These are phyloP conservation scores for Cyprinodon variegatus DNA, from an alignment of 2,113 vertebrate species.

Conservation along the genomic window DNA sequence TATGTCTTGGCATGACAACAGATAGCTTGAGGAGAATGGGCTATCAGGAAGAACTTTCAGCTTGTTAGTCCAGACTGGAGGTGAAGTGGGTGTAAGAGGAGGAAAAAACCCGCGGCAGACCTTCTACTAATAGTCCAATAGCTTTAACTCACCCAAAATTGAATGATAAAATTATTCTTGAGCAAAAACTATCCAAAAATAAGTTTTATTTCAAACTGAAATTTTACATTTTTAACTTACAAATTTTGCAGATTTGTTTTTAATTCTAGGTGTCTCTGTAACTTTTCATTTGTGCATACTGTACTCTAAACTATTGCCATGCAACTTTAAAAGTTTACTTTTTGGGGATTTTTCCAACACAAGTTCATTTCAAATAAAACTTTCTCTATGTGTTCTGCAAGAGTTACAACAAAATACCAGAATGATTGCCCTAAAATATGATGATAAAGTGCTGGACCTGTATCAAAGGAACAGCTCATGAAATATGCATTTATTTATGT, in stretches of 20 bases:
- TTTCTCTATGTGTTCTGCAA: not conserved
- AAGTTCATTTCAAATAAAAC: not conserved
- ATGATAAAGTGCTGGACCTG: not conserved
- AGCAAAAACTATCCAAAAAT: conserved; percentile 51
- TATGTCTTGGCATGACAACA: conserved; percentile 56
- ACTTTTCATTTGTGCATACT: not conserved
- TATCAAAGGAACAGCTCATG: not conserved
- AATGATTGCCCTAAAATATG: not conserved
- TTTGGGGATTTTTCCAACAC: not conserved
- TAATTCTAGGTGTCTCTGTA: not conserved
- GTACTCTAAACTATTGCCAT: not conserved
- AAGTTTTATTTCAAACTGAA: conserved; percentile 36
- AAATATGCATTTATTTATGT: not conserved
- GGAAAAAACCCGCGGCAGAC: conserved; percentile 53
- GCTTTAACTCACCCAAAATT: conserved; percentile 48
- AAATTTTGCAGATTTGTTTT: not conserved
- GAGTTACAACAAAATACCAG: not conserved
- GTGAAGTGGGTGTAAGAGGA: conserved; percentile 52
- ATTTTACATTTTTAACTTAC: conserved; percentile 13
- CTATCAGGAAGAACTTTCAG: conserved; percentile 61
- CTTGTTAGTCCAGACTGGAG: conserved; percentile 60
- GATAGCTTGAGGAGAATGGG: conserved; percentile 56
- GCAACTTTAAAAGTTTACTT: not conserved
- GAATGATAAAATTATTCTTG: conserved; percentile 49
- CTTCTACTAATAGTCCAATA: conserved; percentile 55